A percentile compares a stretch with the other conserved stretches of the same genome.
Evolutionary conservation across 2,888 invertebrate species (phyloP).

Genomic region (Ochropleura leucogaster): DNA sequence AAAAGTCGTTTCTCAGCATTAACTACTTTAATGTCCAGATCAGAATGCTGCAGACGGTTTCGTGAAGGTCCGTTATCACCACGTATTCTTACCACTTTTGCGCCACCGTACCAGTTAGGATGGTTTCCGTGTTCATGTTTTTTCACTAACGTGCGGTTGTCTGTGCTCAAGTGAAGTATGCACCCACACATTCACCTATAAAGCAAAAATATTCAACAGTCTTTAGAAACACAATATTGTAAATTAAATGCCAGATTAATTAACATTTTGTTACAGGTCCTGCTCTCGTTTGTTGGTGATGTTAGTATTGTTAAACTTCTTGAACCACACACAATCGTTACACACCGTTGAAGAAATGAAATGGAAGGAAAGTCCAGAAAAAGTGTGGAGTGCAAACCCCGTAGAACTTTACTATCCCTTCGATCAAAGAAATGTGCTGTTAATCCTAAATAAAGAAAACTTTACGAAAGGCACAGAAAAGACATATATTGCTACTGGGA

Average conservation of each 20-base stretch:
- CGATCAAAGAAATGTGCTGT: background rate
- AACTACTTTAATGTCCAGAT: no score
- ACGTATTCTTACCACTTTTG: no score
- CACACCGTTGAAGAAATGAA: background rate
- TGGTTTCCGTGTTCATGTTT: no score
- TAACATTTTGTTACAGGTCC: background rate
- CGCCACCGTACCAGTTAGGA: no score
- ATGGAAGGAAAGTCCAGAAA: background rate
- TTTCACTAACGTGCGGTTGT: no score
- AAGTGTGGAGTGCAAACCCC: background rate
- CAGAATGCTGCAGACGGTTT: no score
- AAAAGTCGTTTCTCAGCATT: no score
- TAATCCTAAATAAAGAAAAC: conserved; percentile 9
- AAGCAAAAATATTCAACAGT: no score
- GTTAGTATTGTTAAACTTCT: background rate
- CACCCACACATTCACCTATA: no score
- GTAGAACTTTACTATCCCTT: background rate
- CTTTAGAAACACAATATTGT: background rate
- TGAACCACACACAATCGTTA: background rate
- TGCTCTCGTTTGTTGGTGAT: background rate
- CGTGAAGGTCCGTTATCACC: no score
- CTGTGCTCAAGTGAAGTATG: no score
- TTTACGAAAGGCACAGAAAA: background rate
- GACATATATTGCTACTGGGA: background rate
- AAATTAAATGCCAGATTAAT: background rate